Base-by-base conservation (phyloP, 2,888 invertebrate species). In the Choreutis nemorana region DNA sequence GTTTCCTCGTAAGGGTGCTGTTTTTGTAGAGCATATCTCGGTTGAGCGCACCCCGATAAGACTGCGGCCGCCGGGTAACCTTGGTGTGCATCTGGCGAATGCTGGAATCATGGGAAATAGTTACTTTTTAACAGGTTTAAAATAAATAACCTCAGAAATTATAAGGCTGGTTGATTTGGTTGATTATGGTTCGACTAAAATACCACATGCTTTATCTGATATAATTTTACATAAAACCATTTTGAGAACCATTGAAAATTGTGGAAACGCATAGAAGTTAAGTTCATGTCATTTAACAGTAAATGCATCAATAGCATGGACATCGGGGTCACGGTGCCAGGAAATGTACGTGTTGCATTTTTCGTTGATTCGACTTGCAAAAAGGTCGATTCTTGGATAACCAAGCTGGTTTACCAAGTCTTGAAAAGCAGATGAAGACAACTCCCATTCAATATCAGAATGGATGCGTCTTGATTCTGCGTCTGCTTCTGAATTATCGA, bases 401-500 rank as follows among this genome's bases (percentile, higher is more conserved):
- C 31, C 31, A 18, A 31, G 11, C 4, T 3, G 6, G 3, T 8
- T 10, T 2, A 10, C 9, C 4, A 34, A 27, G 11, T 15, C 16
- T 4, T 30, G 3, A 25, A 32, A 36, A n/a, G 34, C 30, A 2
- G 2, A 7, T 6, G 13, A n/a, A 3, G 32, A 22, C 3, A 33
- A 13, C 15, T 29, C 26, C 31, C 33, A 36, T 16, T 33, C 36
- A 1, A 30, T 33, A 9, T 33, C 33, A 1, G 28, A 12, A 10
- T 36, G 24, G 1, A 23, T 5, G 2, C 31, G 31, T 4, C 41
- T 14, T 2, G 40, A 43, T 26, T 40, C 41, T 3, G n/a, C n/a
- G 16, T 42, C 43, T n/a, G 43, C 42, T 9, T 34, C 34, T 4
- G 12, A n/a, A 29, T 43, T 46, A 8, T 39, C 32, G 4, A 15